Percentiles rank a stretch among this genome's conserved stretches.
Evolutionary conservation across 2,797 vertebrate species (phyloP).

Genomic region (Lithobates pipiens): DNA sequence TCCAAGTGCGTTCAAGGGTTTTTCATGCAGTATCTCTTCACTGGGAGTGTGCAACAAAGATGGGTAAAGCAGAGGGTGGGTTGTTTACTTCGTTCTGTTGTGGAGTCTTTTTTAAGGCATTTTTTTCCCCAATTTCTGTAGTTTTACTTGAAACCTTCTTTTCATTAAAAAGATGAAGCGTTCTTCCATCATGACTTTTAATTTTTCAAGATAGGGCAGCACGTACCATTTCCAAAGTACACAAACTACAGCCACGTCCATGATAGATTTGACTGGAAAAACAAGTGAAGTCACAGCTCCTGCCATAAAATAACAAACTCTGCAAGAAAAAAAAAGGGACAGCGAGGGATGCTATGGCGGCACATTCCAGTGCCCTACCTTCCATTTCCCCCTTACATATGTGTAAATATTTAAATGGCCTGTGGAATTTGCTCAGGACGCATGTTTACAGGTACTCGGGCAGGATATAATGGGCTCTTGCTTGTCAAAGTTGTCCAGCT

Average conservation of each 20-base stretch:
- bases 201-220: neutral
- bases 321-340: neutral
- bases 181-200: neutral
- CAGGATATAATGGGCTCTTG: neutral
- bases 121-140: neutral
- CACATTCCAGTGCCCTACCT: neutral
- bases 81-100: no score
- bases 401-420: slow-evolving; percentile 5
- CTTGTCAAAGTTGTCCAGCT: neutral
- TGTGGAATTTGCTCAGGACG: neutral
- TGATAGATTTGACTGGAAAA: neutral
- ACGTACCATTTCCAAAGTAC: neutral
- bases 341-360: neutral
- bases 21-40: no score
- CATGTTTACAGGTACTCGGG: slow-evolving; percentile 12
- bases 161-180: neutral
- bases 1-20: no score
- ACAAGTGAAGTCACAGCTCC: neutral
- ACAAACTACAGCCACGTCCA: neutral
- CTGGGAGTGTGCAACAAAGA: no score
- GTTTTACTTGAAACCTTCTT: neutral
- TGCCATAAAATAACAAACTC: neutral
- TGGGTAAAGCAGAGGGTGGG: no score
- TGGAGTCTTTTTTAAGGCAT: neutral
- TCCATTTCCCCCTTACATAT: neutral